A percentile compares a stretch with the other conserved stretches of the same genome.
Conservation (phyloP, 1,140 invertebrate genomes). For the Vollenhovia emeryi region DNA sequence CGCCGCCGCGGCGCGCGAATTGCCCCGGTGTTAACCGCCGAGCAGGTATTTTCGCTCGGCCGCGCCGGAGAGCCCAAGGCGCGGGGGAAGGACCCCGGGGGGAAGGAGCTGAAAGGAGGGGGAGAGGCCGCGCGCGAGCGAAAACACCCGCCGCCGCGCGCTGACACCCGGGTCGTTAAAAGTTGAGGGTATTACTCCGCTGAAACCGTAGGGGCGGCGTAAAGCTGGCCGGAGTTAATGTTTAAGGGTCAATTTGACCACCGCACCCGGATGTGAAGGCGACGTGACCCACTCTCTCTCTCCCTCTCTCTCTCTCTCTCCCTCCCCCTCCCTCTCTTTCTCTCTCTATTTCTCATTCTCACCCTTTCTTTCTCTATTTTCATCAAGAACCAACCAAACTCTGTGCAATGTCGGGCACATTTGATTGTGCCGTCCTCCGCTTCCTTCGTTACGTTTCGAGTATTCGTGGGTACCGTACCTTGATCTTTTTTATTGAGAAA, state of each 20-base stretch:
- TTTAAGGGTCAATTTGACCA: conserved; percentile 60
- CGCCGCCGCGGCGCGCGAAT: conserved; percentile 37
- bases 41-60: conserved; percentile 64
- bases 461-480: conserved; percentile 61
- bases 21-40: conserved; percentile 54
- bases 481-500: conserved; percentile 72
- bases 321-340: background rate
- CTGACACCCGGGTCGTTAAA: conserved; percentile 58
- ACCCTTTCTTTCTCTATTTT: conserved; percentile 26
- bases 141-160: conserved; percentile 13
- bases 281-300: conserved; percentile 13
- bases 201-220: conserved; percentile 13
- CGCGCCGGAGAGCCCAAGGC: no score
- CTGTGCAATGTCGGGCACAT: conserved; percentile 52
- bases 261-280: conserved; percentile 48
- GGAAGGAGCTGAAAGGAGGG: conserved; percentile 19
- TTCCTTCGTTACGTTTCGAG: conserved; percentile 56
- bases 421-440: conserved; percentile 57
- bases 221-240: conserved; percentile 40
- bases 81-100: background rate
- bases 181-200: conserved; percentile 64
- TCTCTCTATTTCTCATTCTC: background rate
- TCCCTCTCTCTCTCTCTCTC: no score
- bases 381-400: conserved; percentile 50
- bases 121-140: no score